phyloP scores from a whole-genome alignment of 2,113 vertebrate genomes.

The Camelus dromedarius region DNA sequence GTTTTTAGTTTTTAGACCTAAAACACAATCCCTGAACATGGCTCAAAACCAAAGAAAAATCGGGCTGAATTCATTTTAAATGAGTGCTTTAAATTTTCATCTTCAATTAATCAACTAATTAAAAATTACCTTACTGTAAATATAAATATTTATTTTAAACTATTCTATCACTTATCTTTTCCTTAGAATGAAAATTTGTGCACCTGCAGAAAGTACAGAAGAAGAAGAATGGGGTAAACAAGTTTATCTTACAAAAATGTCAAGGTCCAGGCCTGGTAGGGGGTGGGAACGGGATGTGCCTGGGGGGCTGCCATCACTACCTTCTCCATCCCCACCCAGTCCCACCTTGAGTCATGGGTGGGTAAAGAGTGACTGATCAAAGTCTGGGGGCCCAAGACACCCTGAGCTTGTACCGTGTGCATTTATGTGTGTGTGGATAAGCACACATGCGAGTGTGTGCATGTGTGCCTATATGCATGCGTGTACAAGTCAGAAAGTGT shows the following conservation, averaged over 20 bases:
- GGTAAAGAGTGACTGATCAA: neutral
- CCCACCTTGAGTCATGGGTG: neutral
- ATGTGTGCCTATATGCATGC: too few species aligned
- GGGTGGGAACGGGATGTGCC: fast-evolving
- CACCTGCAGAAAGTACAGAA: neutral
- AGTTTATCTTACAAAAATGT: neutral
- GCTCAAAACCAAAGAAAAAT: neutral
- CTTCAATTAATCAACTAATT: neutral
- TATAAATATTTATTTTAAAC: neutral
- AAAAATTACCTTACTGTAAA: neutral
- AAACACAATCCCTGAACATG: neutral
- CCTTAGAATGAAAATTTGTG: neutral
- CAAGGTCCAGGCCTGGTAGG: neutral
- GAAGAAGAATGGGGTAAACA: neutral
- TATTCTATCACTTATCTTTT: neutral
- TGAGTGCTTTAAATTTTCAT: neutral
- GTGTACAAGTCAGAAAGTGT: neutral
- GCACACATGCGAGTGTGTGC: too few species aligned
- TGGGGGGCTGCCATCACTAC: fast-evolving
- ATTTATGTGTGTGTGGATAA: too few species aligned
- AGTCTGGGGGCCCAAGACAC: neutral
- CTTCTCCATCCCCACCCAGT: too few species aligned
- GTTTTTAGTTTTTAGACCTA: neutral
- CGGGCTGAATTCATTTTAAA: neutral
- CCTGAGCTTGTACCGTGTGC: neutral